phyloP scores from a whole-genome alignment of 92 coral and sea anemone genomes.

The Bergia puertoricense region DNA sequence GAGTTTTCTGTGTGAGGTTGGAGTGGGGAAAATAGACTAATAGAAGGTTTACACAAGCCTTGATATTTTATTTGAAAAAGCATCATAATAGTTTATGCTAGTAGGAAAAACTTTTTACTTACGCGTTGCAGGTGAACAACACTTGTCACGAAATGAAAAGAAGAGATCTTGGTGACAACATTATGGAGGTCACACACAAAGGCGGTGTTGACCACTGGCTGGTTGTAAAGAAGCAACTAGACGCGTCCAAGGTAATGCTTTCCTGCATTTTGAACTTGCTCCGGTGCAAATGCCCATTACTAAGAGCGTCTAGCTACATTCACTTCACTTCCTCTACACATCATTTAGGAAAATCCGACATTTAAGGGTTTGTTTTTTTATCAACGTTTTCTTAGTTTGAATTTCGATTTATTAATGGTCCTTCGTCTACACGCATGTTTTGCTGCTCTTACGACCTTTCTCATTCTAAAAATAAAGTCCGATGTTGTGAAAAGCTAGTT shows the following conservation, averaged over 20 bases:
- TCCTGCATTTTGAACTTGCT: background rate
- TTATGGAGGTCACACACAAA: conserved; percentile 74
- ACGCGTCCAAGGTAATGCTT: conserved; percentile 68
- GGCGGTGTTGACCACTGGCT: conserved; percentile 84
- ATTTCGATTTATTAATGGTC: background rate
- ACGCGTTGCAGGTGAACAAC: conserved; percentile 51
- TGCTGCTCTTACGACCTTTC: too few species aligned
- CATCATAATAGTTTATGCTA: background rate
- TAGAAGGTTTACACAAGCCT: too few species aligned
- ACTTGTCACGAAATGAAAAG: conserved; percentile 70
- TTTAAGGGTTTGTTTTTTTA: background rate
- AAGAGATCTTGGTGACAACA: conserved; percentile 70
- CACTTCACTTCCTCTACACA: background rate
- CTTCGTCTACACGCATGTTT: too few species aligned
- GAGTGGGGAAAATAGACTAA: too few species aligned
- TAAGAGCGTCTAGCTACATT: too few species aligned
- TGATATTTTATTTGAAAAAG: too few species aligned
- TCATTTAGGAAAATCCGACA: background rate
- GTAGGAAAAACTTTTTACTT: background rate
- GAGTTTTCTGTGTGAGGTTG: too few species aligned
- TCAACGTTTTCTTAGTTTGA: background rate
- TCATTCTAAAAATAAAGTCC: too few species aligned
- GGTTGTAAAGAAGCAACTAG: conserved; percentile 78
- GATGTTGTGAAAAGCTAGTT: too few species aligned
- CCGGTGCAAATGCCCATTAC: too few species aligned